Conservation (phyloP, 1,140 invertebrate species). For the Cyclina sinensis region DNA sequence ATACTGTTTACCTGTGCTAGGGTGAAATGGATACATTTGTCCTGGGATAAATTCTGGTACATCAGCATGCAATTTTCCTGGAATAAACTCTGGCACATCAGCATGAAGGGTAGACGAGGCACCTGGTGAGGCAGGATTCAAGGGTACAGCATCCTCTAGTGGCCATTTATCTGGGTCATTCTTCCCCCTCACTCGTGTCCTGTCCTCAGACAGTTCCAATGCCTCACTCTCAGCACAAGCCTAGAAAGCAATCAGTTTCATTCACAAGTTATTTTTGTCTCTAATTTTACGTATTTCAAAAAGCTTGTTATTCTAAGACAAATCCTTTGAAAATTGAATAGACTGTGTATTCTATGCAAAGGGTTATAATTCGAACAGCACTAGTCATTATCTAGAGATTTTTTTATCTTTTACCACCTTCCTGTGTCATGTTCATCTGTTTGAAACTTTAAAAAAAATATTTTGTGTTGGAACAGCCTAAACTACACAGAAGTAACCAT, state of each 20-base stretch:
- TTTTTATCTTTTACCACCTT: too few species aligned
- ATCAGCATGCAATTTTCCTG: constrained; percentile 88
- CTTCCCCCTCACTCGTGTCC: constrained; percentile 93
- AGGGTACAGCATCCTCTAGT: constrained; percentile 88
- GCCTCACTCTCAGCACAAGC: constrained; percentile 93
- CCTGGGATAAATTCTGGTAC: constrained; percentile 94
- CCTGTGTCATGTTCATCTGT: too few species aligned
- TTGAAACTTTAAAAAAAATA: too few species aligned
- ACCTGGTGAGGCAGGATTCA: constrained; percentile 66
- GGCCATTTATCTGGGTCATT: constrained; percentile 95
- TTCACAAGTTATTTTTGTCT: not conserved
- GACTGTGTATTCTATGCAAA: too few species aligned
- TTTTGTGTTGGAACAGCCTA: too few species aligned
- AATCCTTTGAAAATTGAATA: too few species aligned
- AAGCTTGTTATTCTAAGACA: not conserved
- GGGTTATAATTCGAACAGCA: too few species aligned
- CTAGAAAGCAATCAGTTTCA: constrained; percentile 82
- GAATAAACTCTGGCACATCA: constrained; percentile 95
- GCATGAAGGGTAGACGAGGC: constrained; percentile 90
- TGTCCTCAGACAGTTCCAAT: constrained; percentile 92
- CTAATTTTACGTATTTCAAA: not conserved
- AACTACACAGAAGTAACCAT: too few species aligned
- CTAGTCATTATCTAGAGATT: too few species aligned
- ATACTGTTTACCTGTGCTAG: not conserved
- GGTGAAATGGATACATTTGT: constrained; percentile 68